Percentiles rank a stretch among this genome's conserved stretches.
phyloP scores from a whole-genome alignment of 1,140 invertebrate species.

The Heliconius himera region DNA sequence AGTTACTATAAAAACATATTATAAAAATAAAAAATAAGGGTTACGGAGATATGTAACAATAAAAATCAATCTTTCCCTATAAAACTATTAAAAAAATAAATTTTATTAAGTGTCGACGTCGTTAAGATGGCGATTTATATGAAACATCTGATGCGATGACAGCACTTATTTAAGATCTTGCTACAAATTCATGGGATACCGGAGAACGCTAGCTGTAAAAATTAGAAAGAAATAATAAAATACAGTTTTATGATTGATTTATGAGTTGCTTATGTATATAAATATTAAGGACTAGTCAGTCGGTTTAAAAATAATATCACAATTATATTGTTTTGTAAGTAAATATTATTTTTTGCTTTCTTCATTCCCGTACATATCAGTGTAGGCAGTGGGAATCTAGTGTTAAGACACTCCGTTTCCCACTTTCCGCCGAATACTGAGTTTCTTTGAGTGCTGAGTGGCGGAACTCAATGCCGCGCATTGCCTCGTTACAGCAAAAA shows the following conservation, averaged over 20 bases:
- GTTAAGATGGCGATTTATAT: constrained; percentile 67
- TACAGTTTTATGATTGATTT: constrained; percentile 38
- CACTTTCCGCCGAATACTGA: no score
- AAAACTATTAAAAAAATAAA: constrained; percentile 51
- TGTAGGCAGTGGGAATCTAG: no score
- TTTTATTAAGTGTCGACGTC: constrained; percentile 63
- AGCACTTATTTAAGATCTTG: constrained; percentile 56
- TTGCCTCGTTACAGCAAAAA: no score
- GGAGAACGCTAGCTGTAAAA: constrained; percentile 48
- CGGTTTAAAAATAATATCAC: neutral
- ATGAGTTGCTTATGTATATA: constrained; percentile 24
- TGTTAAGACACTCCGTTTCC: no score
- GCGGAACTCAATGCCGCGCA: no score
- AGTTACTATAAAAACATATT: neutral
- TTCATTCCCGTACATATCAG: no score
- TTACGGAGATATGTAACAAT: neutral
- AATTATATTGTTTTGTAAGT: no score
- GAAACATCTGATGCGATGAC: constrained; percentile 64
- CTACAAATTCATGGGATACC: constrained; percentile 61
- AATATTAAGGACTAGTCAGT: constrained; percentile 14
- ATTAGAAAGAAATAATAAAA: constrained; percentile 54
- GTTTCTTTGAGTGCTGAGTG: no score
- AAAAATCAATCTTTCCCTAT: constrained; percentile 24
- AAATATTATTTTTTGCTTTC: no score
- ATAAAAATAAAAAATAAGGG: neutral